Evolutionary conservation across 2,888 invertebrate species (phyloP).

Genomic region (Eristalis intricaria): DNA sequence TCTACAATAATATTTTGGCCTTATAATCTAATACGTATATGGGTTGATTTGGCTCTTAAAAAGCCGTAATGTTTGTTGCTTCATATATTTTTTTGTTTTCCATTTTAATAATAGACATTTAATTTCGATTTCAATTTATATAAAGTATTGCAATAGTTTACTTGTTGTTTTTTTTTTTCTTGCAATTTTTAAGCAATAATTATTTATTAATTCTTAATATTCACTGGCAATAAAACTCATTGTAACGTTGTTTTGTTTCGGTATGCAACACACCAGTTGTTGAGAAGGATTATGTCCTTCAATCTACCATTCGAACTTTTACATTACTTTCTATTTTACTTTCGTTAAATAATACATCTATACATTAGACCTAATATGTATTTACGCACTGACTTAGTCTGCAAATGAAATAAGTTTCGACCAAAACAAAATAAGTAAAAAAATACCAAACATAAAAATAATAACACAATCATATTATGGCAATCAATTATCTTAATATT

Average conservation of each 20-base stretch:
- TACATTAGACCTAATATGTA: conserved; percentile 57
- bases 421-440: conserved; percentile 25
- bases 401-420: conserved; percentile 8
- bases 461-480: conserved; percentile 72
- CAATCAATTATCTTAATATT: conserved; percentile 70
- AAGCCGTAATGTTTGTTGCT: conserved; percentile 71
- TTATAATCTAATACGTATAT: conserved; percentile 81
- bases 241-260: conserved; percentile 71
- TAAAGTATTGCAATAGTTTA: conserved; percentile 35
- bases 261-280: conserved; percentile 77
- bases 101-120: conserved; percentile 76
- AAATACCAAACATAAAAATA: conserved; percentile 67
- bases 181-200: conserved; percentile 45
- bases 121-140: conserved; percentile 73
- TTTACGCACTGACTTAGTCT: conserved; percentile 70
- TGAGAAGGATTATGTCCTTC: conserved; percentile 49
- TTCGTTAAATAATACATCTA: conserved; percentile 69
- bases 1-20: conserved; percentile 77
- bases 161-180: conserved; percentile 11
- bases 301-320: conserved; percentile 22
- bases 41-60: conserved; percentile 75
- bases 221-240: conserved; percentile 71
- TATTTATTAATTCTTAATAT: conserved; percentile 52
- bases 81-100: conserved; percentile 39
- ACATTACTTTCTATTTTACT: conserved; percentile 56